These are phyloP conservation scores for Varanus komodoensis DNA, from an alignment of 2,113 vertebrate genomes.

Conservation along the genomic window DNA sequence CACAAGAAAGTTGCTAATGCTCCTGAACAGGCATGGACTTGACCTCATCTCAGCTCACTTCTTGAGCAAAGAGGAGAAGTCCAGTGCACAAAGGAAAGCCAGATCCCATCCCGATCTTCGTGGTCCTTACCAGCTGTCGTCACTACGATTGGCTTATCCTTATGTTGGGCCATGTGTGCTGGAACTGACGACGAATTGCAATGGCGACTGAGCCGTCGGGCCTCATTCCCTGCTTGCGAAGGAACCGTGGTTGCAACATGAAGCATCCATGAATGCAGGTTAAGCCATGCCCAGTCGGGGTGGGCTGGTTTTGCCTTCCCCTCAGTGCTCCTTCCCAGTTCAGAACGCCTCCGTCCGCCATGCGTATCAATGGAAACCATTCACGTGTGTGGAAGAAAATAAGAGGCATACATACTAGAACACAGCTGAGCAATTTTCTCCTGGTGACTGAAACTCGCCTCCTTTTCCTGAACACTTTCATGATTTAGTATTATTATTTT, in stretches of 20 bases:
- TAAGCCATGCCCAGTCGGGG: background rate
- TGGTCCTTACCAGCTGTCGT: background rate
- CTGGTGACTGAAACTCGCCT: background rate
- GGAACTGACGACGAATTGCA: background rate
- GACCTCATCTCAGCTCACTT: too few species aligned
- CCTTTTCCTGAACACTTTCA: background rate
- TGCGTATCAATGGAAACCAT: background rate
- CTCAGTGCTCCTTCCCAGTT: too few species aligned
- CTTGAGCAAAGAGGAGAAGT: too few species aligned
- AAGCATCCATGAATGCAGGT: background rate
- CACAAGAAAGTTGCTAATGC: too few species aligned
- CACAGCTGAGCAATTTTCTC: too few species aligned
- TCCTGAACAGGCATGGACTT: too few species aligned
- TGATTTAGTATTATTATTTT: background rate
- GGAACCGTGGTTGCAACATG: background rate
- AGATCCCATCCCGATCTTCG: too few species aligned
- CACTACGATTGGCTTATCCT: background rate
- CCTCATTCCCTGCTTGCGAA: background rate
- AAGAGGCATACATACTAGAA: background rate
- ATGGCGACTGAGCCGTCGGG: background rate
- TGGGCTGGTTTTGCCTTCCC: background rate
- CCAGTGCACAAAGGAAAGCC: too few species aligned
- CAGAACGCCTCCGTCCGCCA: too few species aligned
- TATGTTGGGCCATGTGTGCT: background rate
- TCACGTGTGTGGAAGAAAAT: background rate